Base-by-base conservation (phyloP, 1,140 invertebrate genomes). In the Latrodectus geometricus region DNA sequence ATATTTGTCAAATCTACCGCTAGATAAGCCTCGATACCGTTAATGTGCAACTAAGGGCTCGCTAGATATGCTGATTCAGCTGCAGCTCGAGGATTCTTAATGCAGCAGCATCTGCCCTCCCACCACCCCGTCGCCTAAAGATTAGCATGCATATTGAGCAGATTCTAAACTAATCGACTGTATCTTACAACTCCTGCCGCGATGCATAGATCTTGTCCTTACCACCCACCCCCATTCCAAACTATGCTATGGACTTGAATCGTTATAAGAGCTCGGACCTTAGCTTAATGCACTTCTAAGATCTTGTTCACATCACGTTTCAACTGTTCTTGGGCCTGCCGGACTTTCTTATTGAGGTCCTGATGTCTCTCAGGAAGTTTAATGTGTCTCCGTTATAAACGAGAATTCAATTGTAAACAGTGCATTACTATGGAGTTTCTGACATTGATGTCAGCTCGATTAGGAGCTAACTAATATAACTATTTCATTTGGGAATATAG, bases 101-200 rank as follows among this genome's bases (percentile, higher is more conserved):
- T 84, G 72, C 83, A 54, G 23, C n/a, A n/a, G 76, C 56, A 68
- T 78, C 61, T 61, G 2, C 54, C 54, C 2, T 8, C 35, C 35
- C 35, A 35, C 35, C 35, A 35, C 35, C 35, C 35, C 35, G 5
- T 35, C 35, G 50, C 66, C 50, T 65, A 54, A 70, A 66, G 83
- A 86, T 86, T 78, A 70, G 75, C 83, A 86, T 86, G 83, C 83
- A 86, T 86, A 86, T 86, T 86, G 83, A 86, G 66, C 83, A 86
- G 83, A 14, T 68, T 23, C 65, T n/a, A 23, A 15, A 61, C 75
- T 86, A 86, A 86, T 86, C 83, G 83, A 86, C 83, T 86, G 83
- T 77, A 78, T 76, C 73, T 69, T 52, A 69, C 35, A 48, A 61
- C 35, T 48, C 49, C 17, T 9, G 20, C 35, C 49, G 15, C 17